These are phyloP conservation scores for Micoletzkya japonica DNA, from an alignment of 2,888 invertebrate genomes.

Conservation along the genomic window DNA sequence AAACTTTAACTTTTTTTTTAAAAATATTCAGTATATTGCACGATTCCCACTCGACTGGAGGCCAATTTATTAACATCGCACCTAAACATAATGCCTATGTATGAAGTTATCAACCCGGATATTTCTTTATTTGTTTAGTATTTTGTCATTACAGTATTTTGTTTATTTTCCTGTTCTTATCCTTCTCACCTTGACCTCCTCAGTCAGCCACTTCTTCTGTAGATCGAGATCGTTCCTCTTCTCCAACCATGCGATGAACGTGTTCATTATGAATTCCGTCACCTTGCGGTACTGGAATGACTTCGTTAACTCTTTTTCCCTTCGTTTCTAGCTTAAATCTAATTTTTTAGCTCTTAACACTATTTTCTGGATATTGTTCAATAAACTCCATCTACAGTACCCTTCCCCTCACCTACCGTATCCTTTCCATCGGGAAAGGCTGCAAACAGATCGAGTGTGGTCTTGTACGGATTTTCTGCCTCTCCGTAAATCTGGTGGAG, in stretches of 20 bases:
- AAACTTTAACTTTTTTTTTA: too few relatives aligned
- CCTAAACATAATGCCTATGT: neutral
- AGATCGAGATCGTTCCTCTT: conserved; percentile 3
- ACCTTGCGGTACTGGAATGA: conserved; percentile 16
- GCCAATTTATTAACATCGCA: too few relatives aligned
- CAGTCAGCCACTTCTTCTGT: neutral
- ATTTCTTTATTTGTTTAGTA: neutral
- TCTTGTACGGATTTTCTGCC: conserved; percentile 8
- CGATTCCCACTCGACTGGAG: too few relatives aligned
- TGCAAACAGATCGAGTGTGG: neutral
- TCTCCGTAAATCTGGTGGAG: conserved; percentile 7
- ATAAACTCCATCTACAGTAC: too few relatives aligned
- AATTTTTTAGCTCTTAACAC: neutral
- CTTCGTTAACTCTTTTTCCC: neutral
- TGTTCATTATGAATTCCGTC: neutral
- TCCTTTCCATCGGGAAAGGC: conserved; percentile 4
- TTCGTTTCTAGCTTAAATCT: neutral
- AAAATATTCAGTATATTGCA: too few relatives aligned
- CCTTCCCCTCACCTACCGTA: too few relatives aligned
- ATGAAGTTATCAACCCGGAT: too few relatives aligned
- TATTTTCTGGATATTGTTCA: neutral
- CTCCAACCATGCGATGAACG: conserved; percentile 11
- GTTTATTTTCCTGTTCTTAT: neutral
- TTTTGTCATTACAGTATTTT: neutral
- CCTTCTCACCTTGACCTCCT: conserved; percentile 7